These are phyloP conservation scores for Plectrocnemia conspersa DNA, from an alignment of 1,140 invertebrate genomes.

Conservation along the genomic window DNA sequence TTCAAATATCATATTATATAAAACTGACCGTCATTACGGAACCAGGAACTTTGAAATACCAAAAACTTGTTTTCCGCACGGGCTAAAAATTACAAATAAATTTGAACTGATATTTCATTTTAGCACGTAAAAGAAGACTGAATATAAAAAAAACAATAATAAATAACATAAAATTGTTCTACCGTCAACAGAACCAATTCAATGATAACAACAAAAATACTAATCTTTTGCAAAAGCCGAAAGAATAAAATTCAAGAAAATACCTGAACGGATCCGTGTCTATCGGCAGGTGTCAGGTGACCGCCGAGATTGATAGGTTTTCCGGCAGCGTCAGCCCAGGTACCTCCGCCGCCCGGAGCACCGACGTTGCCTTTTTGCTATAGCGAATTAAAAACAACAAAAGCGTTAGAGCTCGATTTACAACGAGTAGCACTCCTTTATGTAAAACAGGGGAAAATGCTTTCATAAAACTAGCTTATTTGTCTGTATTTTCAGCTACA, in stretches of 20 bases:
- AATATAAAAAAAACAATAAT: too few relatives aligned
- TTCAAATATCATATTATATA: slow-evolving; percentile 40
- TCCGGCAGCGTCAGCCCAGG: slow-evolving; percentile 58
- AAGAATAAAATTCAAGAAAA: slow-evolving; percentile 38
- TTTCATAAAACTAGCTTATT: too few relatives aligned
- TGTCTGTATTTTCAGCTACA: too few relatives aligned
- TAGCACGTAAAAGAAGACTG: not conserved
- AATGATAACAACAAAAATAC: not conserved
- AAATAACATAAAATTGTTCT: too few relatives aligned
- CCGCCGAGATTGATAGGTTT: slow-evolving; percentile 48
- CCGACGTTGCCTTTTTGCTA: slow-evolving; percentile 54
- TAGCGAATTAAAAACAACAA: too few relatives aligned
- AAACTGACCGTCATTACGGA: slow-evolving; percentile 49
- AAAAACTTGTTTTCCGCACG: slow-evolving; percentile 53
- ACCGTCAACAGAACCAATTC: not conserved
- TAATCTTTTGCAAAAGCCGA: not conserved
- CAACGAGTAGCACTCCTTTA: too few relatives aligned
- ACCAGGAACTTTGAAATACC: slow-evolving; percentile 52
- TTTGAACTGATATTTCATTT: not conserved
- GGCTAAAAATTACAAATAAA: slow-evolving; percentile 50
- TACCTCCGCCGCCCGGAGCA: slow-evolving; percentile 49
- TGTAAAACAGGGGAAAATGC: too few relatives aligned
- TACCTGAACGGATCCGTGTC: slow-evolving; percentile 92
- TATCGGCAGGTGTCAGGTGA: slow-evolving; percentile 84
- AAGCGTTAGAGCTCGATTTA: too few relatives aligned